These are phyloP conservation scores for Papilio demoleus DNA, from an alignment of 2,888 invertebrate species.

Conservation along the genomic window DNA sequence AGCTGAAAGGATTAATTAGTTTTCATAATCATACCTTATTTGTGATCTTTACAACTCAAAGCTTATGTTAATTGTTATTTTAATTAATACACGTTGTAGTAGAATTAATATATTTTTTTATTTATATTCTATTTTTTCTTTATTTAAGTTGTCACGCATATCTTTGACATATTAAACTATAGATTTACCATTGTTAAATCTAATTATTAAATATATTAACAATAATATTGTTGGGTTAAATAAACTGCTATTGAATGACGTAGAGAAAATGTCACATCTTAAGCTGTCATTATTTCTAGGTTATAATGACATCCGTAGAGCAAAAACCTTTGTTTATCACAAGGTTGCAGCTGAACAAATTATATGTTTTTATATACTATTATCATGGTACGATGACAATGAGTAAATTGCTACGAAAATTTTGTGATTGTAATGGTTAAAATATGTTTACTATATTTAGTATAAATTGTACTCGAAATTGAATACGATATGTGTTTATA, in stretches of 20 bases:
- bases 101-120: too few relatives aligned
- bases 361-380: conserved; percentile 15
- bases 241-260: not conserved
- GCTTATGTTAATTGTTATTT: not conserved
- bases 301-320: conserved; percentile 21
- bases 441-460: too few relatives aligned
- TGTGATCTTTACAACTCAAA: not conserved
- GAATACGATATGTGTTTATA: too few relatives aligned
- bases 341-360: conserved; percentile 19
- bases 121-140: too few relatives aligned
- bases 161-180: too few relatives aligned
- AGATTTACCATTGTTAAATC: too few relatives aligned
- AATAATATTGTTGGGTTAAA: too few relatives aligned
- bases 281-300: conserved; percentile 30
- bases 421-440: too few relatives aligned
- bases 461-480: too few relatives aligned
- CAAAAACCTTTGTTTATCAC: not conserved
- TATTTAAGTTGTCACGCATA: not conserved
- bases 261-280: conserved; percentile 15
- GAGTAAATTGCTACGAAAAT: not conserved
- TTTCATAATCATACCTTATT: not conserved
- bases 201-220: too few relatives aligned
- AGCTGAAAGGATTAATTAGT: not conserved
- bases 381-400: not conserved
- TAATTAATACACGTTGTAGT: not conserved